These are phyloP conservation scores for Drosophila tripunctata DNA, from an alignment of 2,888 invertebrate genomes.

Conservation along the genomic window DNA sequence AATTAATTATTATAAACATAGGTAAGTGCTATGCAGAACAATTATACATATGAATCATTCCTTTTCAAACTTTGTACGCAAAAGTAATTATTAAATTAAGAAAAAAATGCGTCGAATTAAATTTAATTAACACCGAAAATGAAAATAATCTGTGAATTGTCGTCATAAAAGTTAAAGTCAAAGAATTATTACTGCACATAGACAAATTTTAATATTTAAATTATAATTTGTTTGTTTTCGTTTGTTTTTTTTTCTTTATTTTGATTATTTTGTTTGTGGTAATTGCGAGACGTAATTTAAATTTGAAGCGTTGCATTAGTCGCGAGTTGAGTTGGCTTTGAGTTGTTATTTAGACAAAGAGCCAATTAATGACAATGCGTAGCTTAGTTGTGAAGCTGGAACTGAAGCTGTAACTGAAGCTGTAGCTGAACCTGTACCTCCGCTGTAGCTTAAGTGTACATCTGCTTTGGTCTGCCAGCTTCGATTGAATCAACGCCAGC, in stretches of 20 bases:
- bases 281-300: conserved; percentile 59
- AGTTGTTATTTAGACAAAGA: conserved; percentile 57
- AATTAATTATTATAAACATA: too few relatives aligned
- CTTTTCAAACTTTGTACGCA: too few relatives aligned
- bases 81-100: too few relatives aligned
- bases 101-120: too few relatives aligned
- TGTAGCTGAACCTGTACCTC: conserved; percentile 5
- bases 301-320: conserved; percentile 52
- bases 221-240: conserved; percentile 21
- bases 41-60: too few relatives aligned
- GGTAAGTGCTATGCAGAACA: too few relatives aligned
- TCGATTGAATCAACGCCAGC: too few relatives aligned
- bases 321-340: conserved; percentile 6
- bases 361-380: conserved; percentile 35
- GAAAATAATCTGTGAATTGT: too few relatives aligned
- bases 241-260: background rate
- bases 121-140: background rate
- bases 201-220: conserved; percentile 39
- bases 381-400: conserved; percentile 7
- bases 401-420: background rate
- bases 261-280: conserved; percentile 17
- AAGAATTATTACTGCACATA: background rate
- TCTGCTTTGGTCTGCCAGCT: conserved; percentile 2
- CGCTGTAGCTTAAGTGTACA: too few relatives aligned
- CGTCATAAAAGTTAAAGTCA: background rate